Evolutionary conservation across 2,888 invertebrate species (phyloP).

Genomic region (Lycia hirtaria): DNA sequence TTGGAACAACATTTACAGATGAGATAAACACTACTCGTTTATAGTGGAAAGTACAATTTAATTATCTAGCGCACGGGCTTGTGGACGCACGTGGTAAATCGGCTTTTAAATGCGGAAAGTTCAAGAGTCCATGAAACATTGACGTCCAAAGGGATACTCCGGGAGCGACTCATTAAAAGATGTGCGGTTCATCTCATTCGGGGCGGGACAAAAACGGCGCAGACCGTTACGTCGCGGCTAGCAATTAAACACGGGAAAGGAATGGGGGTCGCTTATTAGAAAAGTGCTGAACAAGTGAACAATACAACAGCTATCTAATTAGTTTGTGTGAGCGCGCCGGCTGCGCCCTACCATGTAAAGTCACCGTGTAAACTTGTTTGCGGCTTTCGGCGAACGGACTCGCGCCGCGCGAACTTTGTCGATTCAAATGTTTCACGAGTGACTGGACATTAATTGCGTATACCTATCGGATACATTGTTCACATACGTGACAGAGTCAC

Average conservation of each 20-base stretch:
- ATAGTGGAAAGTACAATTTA: conserved; percentile 35
- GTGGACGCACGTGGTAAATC: conserved; percentile 42
- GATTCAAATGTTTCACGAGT: conserved; percentile 54
- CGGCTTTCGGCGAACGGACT: conserved; percentile 69
- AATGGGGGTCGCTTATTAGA: conserved; percentile 68
- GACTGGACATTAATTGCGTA: conserved; percentile 53
- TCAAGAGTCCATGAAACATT: conserved; percentile 52
- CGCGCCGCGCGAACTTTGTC: conserved; percentile 56
- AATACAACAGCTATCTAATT: conserved; percentile 78
- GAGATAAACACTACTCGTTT: conserved; percentile 36
- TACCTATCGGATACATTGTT: conserved; percentile 37
- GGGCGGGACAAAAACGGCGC: conserved; percentile 73
- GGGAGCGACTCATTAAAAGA: conserved; percentile 72
- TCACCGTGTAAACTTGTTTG: conserved; percentile 69
- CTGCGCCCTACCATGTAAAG: conserved; percentile 65
- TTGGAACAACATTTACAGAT: conserved; percentile 15
- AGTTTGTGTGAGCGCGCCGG: conserved; percentile 59
- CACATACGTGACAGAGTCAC: conserved; percentile 36
- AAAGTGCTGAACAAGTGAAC: conserved; percentile 78
- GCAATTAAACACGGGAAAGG: conserved; percentile 77
- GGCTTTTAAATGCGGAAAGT: conserved; percentile 48
- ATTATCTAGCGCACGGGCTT: conserved; percentile 36
- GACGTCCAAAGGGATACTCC: conserved; percentile 45
- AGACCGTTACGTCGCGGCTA: conserved; percentile 74
- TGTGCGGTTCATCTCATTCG: conserved; percentile 71